Base-by-base conservation (phyloP, 2,797 vertebrate species). In the Cyprinella venusta region DNA sequence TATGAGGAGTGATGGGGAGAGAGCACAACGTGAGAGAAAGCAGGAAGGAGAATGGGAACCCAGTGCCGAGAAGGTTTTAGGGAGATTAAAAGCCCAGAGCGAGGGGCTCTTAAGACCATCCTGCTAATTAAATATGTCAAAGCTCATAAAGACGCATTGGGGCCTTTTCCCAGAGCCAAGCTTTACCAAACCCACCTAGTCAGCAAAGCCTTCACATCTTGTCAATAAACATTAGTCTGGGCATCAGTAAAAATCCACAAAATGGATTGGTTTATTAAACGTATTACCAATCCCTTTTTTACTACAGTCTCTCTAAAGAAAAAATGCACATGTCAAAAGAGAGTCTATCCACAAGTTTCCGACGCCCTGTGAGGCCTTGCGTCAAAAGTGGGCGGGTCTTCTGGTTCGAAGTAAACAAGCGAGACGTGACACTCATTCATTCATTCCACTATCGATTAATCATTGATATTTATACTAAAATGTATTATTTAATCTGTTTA, bases 71-170 rank as follows among this genome's bases (percentile, higher is more conserved):
- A 91, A 87, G 85, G 89, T 94, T 93, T 93, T 90, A 90, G 92
- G 89, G 91, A 94, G 93, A 95, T 94, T 95, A 94, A 94, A 95
- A 94, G 90, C 94, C 93, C 90, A 92, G 94, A 85, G 93, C 88
- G 87, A 93, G 92, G 92, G 92, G 94, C 94, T 93, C 94, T 94
- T 93, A 94, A 94, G 93, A 93, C 95, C 95, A 96, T 95, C 95
- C 95, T 93, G 91, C 92, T 96, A 96, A 96, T 96, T 95, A 96
- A 89, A 95, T 95, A 94, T 95, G 94, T 96, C 95, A 96, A 93
- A 93, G 92, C 94, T 92, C 92, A 93, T 96, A 96, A 96, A 96
- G 94, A 94, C 93, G 92, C 92, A 92, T 93, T 93, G 90, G 94
- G 91, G 91, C 92, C 91, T 94, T 93, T 93, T 85, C 45, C 91